Percentiles rank a stretch among this genome's conserved stretches.
Conservation (phyloP, 2,888 invertebrate genomes). For the Lapara coniferarum region DNA sequence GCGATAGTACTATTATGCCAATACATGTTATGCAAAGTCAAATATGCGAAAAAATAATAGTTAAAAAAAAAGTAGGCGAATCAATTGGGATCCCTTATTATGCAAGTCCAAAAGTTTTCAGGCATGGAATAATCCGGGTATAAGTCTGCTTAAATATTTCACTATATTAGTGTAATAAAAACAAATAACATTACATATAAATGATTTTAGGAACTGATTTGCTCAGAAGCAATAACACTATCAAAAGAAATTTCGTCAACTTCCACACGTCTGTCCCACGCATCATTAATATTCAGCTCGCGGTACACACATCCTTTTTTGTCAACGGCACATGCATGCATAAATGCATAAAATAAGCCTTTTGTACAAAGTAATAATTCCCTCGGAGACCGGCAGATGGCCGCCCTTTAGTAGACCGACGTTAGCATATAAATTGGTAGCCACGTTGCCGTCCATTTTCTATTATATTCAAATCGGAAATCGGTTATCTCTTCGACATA, state of each 20-base stretch:
- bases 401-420: slow-evolving; percentile 37
- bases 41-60: too few relatives aligned
- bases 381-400: slow-evolving; percentile 35
- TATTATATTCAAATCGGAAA: slow-evolving; percentile 73
- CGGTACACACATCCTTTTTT: slow-evolving; percentile 24
- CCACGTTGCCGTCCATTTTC: slow-evolving; percentile 61
- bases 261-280: slow-evolving; percentile 3
- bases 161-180: too few relatives aligned
- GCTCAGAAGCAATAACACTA: slow-evolving; percentile 2
- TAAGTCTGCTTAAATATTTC: too few relatives aligned
- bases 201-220: neutral
- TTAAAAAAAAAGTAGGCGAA: too few relatives aligned
- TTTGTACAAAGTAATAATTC: slow-evolving; percentile 43
- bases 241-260: neutral
- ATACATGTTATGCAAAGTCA: too few relatives aligned
- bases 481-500: neutral
- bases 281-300: slow-evolving; percentile 14
- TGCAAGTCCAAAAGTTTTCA: neutral
- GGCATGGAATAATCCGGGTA: neutral
- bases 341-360: slow-evolving; percentile 39
- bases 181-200: too few relatives aligned
- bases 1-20: too few relatives aligned
- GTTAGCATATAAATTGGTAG: slow-evolving; percentile 67
- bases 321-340: slow-evolving; percentile 33
- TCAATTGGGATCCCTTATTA: too few relatives aligned